Conservation (phyloP, 1,140 invertebrate genomes). For the Megathymus violae region DNA sequence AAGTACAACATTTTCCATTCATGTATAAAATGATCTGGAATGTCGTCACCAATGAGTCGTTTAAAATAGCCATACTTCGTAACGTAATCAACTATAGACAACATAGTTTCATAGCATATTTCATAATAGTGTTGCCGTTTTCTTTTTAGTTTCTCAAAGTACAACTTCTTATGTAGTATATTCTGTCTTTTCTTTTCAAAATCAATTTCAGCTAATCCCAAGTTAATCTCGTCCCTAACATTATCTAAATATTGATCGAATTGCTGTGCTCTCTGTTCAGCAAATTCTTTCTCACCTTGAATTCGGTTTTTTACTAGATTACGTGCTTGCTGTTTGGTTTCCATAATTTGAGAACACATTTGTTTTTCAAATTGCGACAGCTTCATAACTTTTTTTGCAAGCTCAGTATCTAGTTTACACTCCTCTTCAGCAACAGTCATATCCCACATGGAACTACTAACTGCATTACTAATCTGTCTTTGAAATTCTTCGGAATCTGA, state of each 20-base stretch:
- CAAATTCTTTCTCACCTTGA: slow-evolving; percentile 76
- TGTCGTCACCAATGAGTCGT: slow-evolving; percentile 63
- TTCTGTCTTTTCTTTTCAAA: slow-evolving; percentile 81
- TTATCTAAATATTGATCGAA: slow-evolving; percentile 75
- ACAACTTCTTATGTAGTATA: slow-evolving; percentile 81
- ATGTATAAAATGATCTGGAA: slow-evolving; percentile 76
- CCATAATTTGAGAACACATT: slow-evolving; percentile 85
- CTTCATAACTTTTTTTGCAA: slow-evolving; percentile 83
- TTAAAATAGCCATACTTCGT: slow-evolving; percentile 81
- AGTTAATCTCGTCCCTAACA: slow-evolving; percentile 71
- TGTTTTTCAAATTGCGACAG: slow-evolving; percentile 86
- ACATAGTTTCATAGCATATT: slow-evolving; percentile 80
- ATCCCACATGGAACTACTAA: slow-evolving; percentile 69
- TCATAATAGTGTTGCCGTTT: slow-evolving; percentile 73
- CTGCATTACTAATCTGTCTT: slow-evolving; percentile 64
- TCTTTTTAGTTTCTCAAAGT: slow-evolving; percentile 74
- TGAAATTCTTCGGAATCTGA: slow-evolving; percentile 73
- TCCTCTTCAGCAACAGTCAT: slow-evolving; percentile 79
- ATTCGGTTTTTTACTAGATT: slow-evolving; percentile 82
- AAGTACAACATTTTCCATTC: slow-evolving; percentile 84
- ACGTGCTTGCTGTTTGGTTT: slow-evolving; percentile 83
- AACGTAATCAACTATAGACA: slow-evolving; percentile 83
- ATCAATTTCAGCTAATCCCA: slow-evolving; percentile 77
- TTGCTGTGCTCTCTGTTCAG: slow-evolving; percentile 76
- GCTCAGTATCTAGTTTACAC: slow-evolving; percentile 73